phyloP scores from a whole-genome alignment of 2,888 invertebrate genomes.

The Salticus scenicus region DNA sequence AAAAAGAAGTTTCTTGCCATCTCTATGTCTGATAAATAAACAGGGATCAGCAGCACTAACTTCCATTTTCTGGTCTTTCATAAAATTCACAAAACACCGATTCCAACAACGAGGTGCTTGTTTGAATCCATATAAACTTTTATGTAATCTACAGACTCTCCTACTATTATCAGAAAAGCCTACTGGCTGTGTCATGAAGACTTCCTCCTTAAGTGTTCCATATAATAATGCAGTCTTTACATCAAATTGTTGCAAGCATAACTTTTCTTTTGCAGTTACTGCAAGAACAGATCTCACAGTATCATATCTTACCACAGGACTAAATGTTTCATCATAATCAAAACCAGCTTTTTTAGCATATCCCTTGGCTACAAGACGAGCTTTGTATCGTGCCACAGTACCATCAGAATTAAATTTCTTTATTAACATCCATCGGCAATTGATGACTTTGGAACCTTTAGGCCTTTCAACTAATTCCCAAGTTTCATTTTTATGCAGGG shows the following conservation, averaged over 20 bases:
- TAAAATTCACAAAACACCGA: slow-evolving; percentile 3
- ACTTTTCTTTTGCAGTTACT: slow-evolving; percentile 31
- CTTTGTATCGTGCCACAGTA: slow-evolving; percentile 71
- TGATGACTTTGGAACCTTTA: too few relatives aligned
- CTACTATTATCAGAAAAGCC: slow-evolving; percentile 49
- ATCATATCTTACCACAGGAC: too few relatives aligned
- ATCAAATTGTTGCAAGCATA: slow-evolving; percentile 66
- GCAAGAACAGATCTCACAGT: too few relatives aligned
- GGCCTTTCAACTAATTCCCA: too few relatives aligned
- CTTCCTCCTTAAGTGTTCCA: too few relatives aligned
- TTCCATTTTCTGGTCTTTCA: neutral
- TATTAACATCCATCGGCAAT: slow-evolving; percentile 17
- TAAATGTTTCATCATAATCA: slow-evolving; percentile 71
- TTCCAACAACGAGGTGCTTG: too few relatives aligned
- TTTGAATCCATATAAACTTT: too few relatives aligned
- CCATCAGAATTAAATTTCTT: slow-evolving; percentile 15
- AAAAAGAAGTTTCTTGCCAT: too few relatives aligned
- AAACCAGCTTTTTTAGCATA: slow-evolving; percentile 60
- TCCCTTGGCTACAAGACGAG: slow-evolving; percentile 71
- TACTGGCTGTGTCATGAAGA: too few relatives aligned
- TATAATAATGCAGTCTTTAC: too few relatives aligned
- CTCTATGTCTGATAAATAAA: slow-evolving; percentile 13
- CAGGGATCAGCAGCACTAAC: slow-evolving; percentile 11
- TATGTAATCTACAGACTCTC: too few relatives aligned
- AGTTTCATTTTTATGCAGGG: too few relatives aligned